Evolutionary conservation across 2,888 invertebrate genomes (phyloP).

Genomic region (Camponotus fellah): DNA sequence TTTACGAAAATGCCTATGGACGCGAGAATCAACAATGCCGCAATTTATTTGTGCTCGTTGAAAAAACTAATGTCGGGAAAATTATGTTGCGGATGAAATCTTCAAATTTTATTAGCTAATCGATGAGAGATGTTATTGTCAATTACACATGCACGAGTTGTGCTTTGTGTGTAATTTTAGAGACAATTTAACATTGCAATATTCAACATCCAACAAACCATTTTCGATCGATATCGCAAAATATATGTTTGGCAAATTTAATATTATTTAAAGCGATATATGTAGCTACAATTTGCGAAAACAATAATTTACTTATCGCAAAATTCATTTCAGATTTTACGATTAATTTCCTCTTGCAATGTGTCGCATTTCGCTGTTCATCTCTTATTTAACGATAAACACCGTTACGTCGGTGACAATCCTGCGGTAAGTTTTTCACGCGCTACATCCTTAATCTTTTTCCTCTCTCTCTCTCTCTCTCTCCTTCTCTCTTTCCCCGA

Average conservation of each 20-base stretch:
- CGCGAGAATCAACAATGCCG: background rate
- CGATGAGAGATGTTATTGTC: background rate
- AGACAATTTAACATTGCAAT: no score
- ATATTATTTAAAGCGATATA: background rate
- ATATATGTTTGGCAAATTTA: conserved; percentile 18
- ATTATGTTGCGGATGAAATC: background rate
- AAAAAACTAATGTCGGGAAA: background rate
- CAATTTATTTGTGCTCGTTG: background rate
- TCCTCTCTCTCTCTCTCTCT: conserved; percentile 33
- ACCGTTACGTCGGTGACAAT: conserved; percentile 26
- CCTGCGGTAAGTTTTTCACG: conserved; percentile 13
- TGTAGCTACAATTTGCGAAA: background rate
- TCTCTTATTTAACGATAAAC: background rate
- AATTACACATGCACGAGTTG: no score
- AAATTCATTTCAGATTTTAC: background rate
- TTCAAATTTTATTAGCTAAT: background rate
- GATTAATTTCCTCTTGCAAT: background rate
- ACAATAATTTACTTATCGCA: background rate
- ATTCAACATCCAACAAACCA: background rate
- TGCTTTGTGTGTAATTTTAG: no score
- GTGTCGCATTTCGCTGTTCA: background rate
- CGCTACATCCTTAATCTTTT: conserved; percentile 32
- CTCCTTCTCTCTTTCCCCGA: conserved; percentile 28
- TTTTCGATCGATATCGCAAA: background rate
- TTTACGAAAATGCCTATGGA: background rate